Conservation (phyloP, 2,888 invertebrate species). For the Lordiphosa andalusiaca region DNA sequence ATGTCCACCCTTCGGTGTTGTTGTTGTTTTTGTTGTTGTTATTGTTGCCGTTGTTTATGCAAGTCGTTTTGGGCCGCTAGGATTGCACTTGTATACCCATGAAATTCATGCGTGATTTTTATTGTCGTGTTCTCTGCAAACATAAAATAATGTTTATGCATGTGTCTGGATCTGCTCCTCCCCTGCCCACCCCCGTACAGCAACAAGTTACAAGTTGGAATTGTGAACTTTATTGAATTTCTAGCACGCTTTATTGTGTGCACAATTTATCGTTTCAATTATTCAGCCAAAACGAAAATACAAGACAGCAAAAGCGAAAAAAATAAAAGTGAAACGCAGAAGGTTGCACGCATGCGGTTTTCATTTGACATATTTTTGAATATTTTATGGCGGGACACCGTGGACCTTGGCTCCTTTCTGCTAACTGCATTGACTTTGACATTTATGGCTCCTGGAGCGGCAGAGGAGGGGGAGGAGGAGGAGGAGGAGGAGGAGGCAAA, state of each 20-base stretch:
- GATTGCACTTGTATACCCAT: slow-evolving; percentile 44
- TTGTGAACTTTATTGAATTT: slow-evolving; percentile 68
- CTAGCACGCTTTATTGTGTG: slow-evolving; percentile 63
- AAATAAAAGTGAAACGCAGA: not conserved
- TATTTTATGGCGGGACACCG: slow-evolving; percentile 32
- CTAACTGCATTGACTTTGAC: slow-evolving; percentile 69
- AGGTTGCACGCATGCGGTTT: slow-evolving; percentile 26
- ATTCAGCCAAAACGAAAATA: slow-evolving; percentile 32
- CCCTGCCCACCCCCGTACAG: slow-evolving; percentile 31
- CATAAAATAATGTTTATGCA: slow-evolving; percentile 67
- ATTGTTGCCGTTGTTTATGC: slow-evolving; percentile 32
- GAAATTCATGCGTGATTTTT: slow-evolving; percentile 71
- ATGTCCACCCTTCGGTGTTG: slow-evolving; percentile 23
- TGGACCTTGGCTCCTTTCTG: slow-evolving; percentile 46
- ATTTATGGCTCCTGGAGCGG: slow-evolving; percentile 49
- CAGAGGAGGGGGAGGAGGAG: not conserved
- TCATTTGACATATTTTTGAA: slow-evolving; percentile 31
- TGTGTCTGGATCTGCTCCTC: slow-evolving; percentile 22
- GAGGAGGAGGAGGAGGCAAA: not conserved
- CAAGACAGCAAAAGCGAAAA: slow-evolving; percentile 8
- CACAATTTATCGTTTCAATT: slow-evolving; percentile 70
- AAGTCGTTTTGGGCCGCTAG: slow-evolving; percentile 29
- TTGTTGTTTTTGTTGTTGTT: slow-evolving; percentile 27
- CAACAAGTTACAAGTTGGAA: slow-evolving; percentile 59
- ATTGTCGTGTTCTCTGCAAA: slow-evolving; percentile 53